These are phyloP conservation scores for Steinernema feltiae DNA, from an alignment of 1,140 invertebrate species.

Conservation along the genomic window DNA sequence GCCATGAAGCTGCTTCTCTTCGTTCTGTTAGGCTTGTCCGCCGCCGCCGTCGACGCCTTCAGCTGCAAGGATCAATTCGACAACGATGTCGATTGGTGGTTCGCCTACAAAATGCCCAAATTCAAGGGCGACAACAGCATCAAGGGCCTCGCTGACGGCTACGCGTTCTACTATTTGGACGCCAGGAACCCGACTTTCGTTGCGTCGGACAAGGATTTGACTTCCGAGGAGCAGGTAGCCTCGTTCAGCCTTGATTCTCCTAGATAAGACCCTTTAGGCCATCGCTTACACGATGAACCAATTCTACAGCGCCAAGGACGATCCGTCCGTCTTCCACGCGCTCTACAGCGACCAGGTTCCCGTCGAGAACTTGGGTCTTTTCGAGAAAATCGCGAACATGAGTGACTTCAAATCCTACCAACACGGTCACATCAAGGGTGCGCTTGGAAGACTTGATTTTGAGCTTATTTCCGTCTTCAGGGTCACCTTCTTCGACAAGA, in stretches of 20 bases:
- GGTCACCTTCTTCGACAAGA: conserved; percentile 36
- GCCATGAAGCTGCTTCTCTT: not conserved
- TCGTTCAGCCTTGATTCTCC: not conserved
- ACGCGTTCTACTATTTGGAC: conserved; percentile 43
- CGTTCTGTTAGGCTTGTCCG: conserved; percentile 2
- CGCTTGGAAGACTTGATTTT: not conserved
- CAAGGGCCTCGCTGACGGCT: conserved; percentile 29
- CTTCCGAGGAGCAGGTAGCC: conserved; percentile 30
- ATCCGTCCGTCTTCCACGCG: conserved; percentile 36
- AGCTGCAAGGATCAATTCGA: conserved; percentile 39
- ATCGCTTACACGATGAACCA: conserved; percentile 42
- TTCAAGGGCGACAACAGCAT: conserved; percentile 16
- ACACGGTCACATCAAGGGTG: not conserved
- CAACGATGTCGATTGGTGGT: conserved; percentile 39
- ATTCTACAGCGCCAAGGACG: conserved; percentile 30
- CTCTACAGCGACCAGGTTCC: conserved; percentile 38
- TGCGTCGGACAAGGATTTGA: conserved; percentile 26
- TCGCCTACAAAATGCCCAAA: conserved; percentile 41
- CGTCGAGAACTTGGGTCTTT: not conserved
- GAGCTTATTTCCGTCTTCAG: conserved; percentile 3
- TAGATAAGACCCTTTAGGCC: conserved; percentile 30
- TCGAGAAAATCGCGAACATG: not conserved
- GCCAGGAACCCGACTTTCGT: conserved; percentile 29
- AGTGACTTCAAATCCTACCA: not conserved
- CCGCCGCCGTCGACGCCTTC: conserved; percentile 19